Evolutionary conservation across 2,888 invertebrate species (phyloP).

Genomic region (Ornithoptera alexandrae): DNA sequence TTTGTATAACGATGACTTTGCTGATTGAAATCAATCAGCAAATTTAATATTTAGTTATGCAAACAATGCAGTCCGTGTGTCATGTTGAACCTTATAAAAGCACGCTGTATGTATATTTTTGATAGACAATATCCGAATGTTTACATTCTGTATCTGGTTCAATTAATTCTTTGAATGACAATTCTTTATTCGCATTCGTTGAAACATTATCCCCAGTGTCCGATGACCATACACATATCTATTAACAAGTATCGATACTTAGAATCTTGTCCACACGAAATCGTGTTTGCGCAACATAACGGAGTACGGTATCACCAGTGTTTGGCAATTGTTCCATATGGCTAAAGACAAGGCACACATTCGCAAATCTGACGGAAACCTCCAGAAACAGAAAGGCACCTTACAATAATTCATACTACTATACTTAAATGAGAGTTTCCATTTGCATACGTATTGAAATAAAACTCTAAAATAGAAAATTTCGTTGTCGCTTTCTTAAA

Average conservation of each 20-base stretch:
- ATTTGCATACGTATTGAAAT: too few relatives aligned
- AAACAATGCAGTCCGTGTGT: neutral
- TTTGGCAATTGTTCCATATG: too few relatives aligned
- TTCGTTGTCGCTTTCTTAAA: neutral
- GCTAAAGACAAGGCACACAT: too few relatives aligned
- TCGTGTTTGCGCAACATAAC: too few relatives aligned
- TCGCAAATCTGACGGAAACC: too few relatives aligned
- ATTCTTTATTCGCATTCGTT: neutral
- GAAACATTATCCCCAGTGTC: slow-evolving; percentile 3
- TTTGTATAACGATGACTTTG: slow-evolving; percentile 7
- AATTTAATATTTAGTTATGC: slow-evolving; percentile 28
- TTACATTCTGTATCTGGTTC: neutral
- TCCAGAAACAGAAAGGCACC: neutral
- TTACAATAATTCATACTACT: too few relatives aligned
- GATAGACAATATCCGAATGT: neutral
- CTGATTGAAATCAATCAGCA: slow-evolving; percentile 30
- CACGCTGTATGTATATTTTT: slow-evolving; percentile 14
- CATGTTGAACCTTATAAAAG: neutral
- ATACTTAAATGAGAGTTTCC: too few relatives aligned
- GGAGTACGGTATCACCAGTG: too few relatives aligned
- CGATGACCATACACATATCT: neutral
- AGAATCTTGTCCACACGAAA: neutral
- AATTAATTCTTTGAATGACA: slow-evolving; percentile 1
- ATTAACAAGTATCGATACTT: neutral
- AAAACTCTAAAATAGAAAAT: neutral